Evolutionary conservation across 1,140 invertebrate genomes (phyloP), one percentile per base, ranked within the genome.

Genomic region (Ostrea edulis): DNA sequence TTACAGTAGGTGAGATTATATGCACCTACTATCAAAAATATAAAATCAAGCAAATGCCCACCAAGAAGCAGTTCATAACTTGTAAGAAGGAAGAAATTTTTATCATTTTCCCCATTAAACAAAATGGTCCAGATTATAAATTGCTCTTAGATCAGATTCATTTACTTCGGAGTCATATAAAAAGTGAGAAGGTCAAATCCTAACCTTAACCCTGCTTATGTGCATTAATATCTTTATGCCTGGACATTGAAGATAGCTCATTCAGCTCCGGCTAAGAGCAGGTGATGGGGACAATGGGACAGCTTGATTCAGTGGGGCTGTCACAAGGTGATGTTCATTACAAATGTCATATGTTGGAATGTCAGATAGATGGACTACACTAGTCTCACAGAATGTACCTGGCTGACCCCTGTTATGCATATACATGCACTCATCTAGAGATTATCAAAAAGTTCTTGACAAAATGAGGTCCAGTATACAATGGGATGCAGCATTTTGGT

Each of bases 301-400:
- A 29, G 25, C 68, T 77, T 77, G 68, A 77, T 77, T 77, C 68
- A 77, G 68, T 77, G 68, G 68, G 29, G 68, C 22, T 77, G 29
- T 77, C 68, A 77, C 68, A 22, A 62, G n/a, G 17, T n/a, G 55
- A 62, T 62, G 55, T 62, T 7, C 55, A 62, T 62, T 62, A 77
- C 68, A 25, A 77, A 77, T 77, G 68, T 77, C 68, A 77, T 8
- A 22, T 14, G 68, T 14, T 77, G 68, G 68, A 77, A 77, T 77
- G 68, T 77, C 68, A 77, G 25, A 77, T 77, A 77, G 68, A 77
- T 35, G 25, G 68, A 77, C 29, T 62, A 3, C 55, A n/a, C n/a
- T 62, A n/a, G 55, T 62, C 35, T 44, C 68, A 77, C 68, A 35
- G 12, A 35, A 14, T 77, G 68, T 25, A 77, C 68, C 68, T 29